These are phyloP conservation scores for Drosophila ercepeae DNA, from an alignment of 1,140 invertebrate genomes.

Conservation along the genomic window DNA sequence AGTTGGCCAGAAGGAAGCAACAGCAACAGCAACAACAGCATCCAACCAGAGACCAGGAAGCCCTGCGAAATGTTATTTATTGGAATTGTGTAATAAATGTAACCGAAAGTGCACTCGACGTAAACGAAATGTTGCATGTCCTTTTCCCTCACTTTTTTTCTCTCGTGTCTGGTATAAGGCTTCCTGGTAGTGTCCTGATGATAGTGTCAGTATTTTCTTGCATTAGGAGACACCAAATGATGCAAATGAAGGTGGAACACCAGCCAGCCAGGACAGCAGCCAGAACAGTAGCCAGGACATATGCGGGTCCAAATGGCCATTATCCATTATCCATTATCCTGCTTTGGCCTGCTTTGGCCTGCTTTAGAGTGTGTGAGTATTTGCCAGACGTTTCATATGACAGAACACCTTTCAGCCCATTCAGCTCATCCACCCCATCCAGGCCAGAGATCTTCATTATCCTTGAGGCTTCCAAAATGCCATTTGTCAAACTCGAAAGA, in stretches of 20 bases:
- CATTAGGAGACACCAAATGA: slow-evolving; percentile 23
- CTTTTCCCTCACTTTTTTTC: neutral
- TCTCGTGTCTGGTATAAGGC: neutral
- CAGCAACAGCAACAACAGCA: no score
- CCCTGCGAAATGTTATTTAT: slow-evolving; percentile 74
- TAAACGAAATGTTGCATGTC: slow-evolving; percentile 65
- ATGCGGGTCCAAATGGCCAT: slow-evolving; percentile 14
- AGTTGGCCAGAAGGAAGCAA: slow-evolving; percentile 33
- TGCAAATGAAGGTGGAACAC: slow-evolving; percentile 35
- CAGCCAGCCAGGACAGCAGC: slow-evolving; percentile 11
- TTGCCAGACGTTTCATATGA: neutral
- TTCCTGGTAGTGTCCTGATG: neutral
- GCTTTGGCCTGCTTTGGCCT: no score
- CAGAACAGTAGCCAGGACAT: no score
- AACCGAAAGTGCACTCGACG: slow-evolving; percentile 74
- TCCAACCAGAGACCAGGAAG: slow-evolving; percentile 50
- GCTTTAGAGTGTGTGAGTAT: neutral
- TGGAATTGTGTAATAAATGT: slow-evolving; percentile 79
- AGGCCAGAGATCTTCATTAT: slow-evolving; percentile 38
- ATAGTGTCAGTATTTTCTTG: neutral
- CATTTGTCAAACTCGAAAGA: slow-evolving; percentile 3
- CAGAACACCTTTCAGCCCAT: neutral
- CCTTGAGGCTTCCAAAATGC: neutral
- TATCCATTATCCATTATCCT: slow-evolving; percentile 26
- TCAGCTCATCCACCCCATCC: neutral